Percentiles rank a stretch among this genome's conserved stretches.
Evolutionary conservation across 2,888 invertebrate species (phyloP).

Genomic region (Tetropium fuscum): DNA sequence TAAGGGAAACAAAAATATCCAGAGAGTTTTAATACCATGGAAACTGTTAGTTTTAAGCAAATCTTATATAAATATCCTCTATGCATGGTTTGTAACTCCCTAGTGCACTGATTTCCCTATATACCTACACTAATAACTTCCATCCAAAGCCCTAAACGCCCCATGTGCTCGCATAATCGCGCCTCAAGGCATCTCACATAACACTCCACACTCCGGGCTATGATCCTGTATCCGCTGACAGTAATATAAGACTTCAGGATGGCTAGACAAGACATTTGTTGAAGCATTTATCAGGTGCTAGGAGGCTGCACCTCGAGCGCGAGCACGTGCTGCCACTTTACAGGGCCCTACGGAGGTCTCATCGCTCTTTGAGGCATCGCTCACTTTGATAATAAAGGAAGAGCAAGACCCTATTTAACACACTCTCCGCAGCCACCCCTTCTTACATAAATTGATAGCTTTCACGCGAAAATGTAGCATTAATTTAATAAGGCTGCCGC

Average conservation of each 20-base stretch:
- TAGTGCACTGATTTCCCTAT: no score
- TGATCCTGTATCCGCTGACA: slow-evolving; percentile 21
- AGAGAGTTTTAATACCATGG: no score
- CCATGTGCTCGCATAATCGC: not conserved
- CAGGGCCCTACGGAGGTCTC: slow-evolving; percentile 18
- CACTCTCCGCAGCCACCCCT: slow-evolving; percentile 13
- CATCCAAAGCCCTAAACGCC: no score
- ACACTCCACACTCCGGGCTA: slow-evolving; percentile 2
- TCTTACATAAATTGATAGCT: slow-evolving; percentile 27
- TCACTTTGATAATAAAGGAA: slow-evolving; percentile 19
- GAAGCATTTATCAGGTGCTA: slow-evolving; percentile 39
- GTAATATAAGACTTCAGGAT: slow-evolving; percentile 22
- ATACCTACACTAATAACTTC: no score
- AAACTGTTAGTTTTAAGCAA: no score
- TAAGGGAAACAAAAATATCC: no score
- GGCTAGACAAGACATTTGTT: slow-evolving; percentile 33
- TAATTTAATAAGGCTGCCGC: slow-evolving; percentile 26
- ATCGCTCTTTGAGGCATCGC: slow-evolving; percentile 26
- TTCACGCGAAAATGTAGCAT: slow-evolving; percentile 17
- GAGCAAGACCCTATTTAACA: slow-evolving; percentile 27
- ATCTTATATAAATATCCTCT: no score
- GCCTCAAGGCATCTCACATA: slow-evolving; percentile 6
- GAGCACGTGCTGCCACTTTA: slow-evolving; percentile 30
- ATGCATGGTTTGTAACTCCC: no score
- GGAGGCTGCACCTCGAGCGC: slow-evolving; percentile 11